Conservation (phyloP, 2,113 vertebrate species). For the Chaenocephalus aceratus region DNA sequence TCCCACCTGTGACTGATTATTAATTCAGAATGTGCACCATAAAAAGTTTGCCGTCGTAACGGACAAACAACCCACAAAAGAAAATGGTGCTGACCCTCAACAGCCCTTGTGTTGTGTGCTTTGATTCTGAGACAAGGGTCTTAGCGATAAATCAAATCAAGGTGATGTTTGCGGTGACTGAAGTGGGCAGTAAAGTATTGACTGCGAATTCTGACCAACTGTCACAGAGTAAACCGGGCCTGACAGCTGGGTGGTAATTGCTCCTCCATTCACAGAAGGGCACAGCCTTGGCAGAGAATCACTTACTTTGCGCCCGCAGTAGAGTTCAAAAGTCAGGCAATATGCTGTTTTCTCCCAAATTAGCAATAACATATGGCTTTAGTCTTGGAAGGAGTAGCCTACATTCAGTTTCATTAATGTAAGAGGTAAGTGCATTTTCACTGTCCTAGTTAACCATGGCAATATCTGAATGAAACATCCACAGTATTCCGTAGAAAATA, state of each 20-base stretch:
- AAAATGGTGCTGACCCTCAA: neutral
- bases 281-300: conserved; percentile 37
- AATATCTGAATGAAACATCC: conserved; percentile 18
- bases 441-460: neutral
- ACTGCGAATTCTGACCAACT: conserved; percentile 50
- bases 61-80: neutral
- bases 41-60: neutral
- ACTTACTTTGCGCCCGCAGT: conserved; percentile 16
- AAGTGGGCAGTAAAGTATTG: conserved; percentile 60
- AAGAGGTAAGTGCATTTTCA: neutral
- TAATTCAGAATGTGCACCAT: neutral
- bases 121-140: conserved; percentile 32
- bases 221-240: conserved; percentile 50
- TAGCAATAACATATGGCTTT: conserved; percentile 11
- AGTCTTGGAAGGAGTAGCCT: neutral
- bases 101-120: conserved; percentile 1
- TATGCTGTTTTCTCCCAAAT: conserved; percentile 28
- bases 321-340: conserved; percentile 30
- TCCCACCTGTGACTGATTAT: neutral
- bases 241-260: conserved; percentile 58
- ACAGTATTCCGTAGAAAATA: conserved; percentile 31
- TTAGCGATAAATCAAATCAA: conserved; percentile 49
- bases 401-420: conserved; percentile 3
- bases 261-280: conserved; percentile 32
- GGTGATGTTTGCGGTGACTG: conserved; percentile 48